A percentile compares a stretch with the other conserved stretches of the same genome.
phyloP scores from a whole-genome alignment of 2,113 vertebrate species.

The Semicossyphus pulcher region DNA sequence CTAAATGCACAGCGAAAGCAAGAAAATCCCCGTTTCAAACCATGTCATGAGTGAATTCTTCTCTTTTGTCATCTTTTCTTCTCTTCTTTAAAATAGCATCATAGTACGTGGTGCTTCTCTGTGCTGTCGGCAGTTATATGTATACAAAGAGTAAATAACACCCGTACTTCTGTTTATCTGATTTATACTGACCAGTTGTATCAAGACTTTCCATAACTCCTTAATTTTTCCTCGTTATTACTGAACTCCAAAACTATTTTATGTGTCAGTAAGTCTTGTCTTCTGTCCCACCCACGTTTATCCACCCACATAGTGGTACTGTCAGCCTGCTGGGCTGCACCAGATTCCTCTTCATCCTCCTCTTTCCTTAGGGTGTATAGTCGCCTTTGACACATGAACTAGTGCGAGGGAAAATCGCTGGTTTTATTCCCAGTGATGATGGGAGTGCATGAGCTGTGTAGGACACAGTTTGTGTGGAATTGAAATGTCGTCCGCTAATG shows the following conservation, averaged over 20 bases:
- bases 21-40: constrained; percentile 14
- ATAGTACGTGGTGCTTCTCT: neutral
- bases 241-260: constrained; percentile 13
- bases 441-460: neutral
- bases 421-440: constrained; percentile 13
- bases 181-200: neutral
- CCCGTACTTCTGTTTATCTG: neutral
- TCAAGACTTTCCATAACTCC: neutral
- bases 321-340: constrained; percentile 13
- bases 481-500: constrained; percentile 39
- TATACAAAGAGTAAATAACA: neutral
- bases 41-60: neutral
- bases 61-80: constrained; percentile 15
- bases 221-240: neutral
- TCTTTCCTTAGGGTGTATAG: constrained; percentile 23
- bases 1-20: constrained; percentile 46
- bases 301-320: constrained; percentile 37
- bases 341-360: constrained; percentile 41
- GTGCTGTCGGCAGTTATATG: neutral
- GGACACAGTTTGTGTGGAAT: constrained; percentile 9
- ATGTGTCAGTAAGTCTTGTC: constrained; percentile 10
- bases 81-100: neutral
- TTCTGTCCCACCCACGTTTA: constrained; percentile 39
- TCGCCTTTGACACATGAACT: constrained; percentile 24
- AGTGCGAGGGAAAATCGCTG: constrained; percentile 4